Evolutionary conservation across 2,113 vertebrate species (phyloP).

Genomic region (Elgaria multicarinata): DNA sequence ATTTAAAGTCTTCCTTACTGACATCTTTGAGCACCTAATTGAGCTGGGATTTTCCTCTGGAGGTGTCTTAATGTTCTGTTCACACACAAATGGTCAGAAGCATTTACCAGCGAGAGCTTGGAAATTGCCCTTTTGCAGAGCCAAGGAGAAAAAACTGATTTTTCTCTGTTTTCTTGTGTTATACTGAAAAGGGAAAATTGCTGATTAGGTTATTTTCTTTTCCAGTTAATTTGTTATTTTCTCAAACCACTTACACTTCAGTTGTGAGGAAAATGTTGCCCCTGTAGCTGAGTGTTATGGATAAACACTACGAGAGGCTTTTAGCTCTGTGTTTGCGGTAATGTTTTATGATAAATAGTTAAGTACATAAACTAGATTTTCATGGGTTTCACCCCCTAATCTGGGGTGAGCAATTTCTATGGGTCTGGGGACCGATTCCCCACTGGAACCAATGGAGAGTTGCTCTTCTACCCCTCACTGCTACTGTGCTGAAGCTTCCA

Average conservation of each 20-base stretch:
- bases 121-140: not conserved
- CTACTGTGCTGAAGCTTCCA: no score
- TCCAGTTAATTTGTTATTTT: not conserved
- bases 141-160: constrained; percentile 26
- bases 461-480: no score
- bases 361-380: not conserved
- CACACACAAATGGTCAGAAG: constrained; percentile 42
- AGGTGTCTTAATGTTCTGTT: constrained; percentile 44
- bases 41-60: constrained; percentile 42
- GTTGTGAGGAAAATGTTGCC: not conserved
- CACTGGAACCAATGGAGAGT: no score
- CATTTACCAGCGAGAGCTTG: constrained; percentile 39
- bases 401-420: no score
- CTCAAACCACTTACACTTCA: not conserved
- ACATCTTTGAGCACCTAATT: constrained; percentile 47
- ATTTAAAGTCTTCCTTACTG: constrained; percentile 51
- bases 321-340: not conserved
- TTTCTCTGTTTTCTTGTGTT: not conserved
- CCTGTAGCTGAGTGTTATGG: not conserved
- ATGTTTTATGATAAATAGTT: not conserved
- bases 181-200: not conserved
- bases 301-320: not conserved
- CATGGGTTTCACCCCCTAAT: not conserved
- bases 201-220: not conserved
- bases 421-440: no score